A percentile compares a stretch with the other conserved stretches of the same genome.
Evolutionary conservation across 2,888 invertebrate genomes (phyloP).

Genomic region (Melitaea athalia): DNA sequence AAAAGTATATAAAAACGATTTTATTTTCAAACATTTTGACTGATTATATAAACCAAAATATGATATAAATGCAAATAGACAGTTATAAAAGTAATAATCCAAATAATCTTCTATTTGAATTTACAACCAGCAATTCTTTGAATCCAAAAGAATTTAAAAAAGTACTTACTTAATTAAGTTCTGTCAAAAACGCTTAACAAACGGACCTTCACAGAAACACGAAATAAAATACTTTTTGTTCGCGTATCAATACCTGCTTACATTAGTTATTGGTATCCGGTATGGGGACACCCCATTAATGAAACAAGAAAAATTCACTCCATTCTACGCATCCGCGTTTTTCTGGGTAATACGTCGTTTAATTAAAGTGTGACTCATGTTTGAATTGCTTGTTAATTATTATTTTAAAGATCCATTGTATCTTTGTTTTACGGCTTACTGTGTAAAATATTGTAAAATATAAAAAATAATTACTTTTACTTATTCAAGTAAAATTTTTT

Average conservation of each 20-base stretch:
- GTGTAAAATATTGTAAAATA: slow-evolving; percentile 3
- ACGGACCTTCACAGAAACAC: neutral
- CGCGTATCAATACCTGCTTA: slow-evolving; percentile 9
- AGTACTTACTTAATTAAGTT: slow-evolving; percentile 15
- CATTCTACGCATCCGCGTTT: slow-evolving; percentile 25
- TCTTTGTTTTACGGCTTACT: slow-evolving; percentile 22
- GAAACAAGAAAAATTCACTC: slow-evolving; percentile 15
- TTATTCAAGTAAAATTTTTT: too few relatives aligned
- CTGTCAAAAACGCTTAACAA: slow-evolving; percentile 16
- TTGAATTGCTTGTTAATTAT: slow-evolving; percentile 28
- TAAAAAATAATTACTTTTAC: too few relatives aligned
- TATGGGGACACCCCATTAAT: slow-evolving; percentile 26
- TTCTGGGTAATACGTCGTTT: slow-evolving; percentile 18
- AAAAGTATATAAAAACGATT: too few relatives aligned
- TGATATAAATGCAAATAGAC: neutral
- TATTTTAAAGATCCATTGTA: slow-evolving; percentile 18
- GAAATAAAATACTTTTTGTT: neutral
- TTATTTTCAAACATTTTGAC: too few relatives aligned
- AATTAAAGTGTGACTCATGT: slow-evolving; percentile 16
- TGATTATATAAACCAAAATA: too few relatives aligned
- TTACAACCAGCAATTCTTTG: neutral
- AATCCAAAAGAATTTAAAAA: slow-evolving; percentile 2
- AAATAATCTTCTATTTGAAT: neutral
- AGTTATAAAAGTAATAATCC: neutral
- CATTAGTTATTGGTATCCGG: slow-evolving; percentile 24